These are phyloP conservation scores for Lanistes nyassanus DNA, from an alignment of 1,140 invertebrate genomes.

Conservation along the genomic window DNA sequence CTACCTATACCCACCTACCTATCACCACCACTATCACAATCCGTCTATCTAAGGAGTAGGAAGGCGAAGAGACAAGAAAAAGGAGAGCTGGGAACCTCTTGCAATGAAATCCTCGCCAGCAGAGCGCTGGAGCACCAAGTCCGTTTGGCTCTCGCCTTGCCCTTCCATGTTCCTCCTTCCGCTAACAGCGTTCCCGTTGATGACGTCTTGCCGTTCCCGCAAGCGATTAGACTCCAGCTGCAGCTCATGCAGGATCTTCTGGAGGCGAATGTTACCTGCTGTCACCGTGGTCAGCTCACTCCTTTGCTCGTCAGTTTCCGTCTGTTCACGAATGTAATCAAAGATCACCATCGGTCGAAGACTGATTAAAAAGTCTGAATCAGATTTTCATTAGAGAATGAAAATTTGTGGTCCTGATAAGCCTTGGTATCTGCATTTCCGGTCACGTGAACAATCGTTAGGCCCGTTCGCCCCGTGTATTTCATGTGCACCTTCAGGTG, in stretches of 20 bases:
- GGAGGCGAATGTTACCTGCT: not conserved
- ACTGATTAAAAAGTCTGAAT: no score
- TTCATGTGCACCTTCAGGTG: no score
- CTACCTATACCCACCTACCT: no score
- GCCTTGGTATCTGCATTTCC: no score
- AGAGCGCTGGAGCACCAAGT: constrained; percentile 10
- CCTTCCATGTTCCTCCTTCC: constrained; percentile 1
- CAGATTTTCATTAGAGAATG: no score
- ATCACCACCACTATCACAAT: no score
- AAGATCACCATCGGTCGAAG: no score
- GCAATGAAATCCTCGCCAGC: constrained; percentile 16
- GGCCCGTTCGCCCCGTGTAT: no score
- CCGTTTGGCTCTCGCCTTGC: constrained; percentile 15
- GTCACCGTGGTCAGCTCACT: constrained; percentile 23
- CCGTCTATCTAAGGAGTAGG: not conserved
- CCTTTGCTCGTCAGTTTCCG: constrained; percentile 21
- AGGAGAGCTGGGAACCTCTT: constrained; percentile 18
- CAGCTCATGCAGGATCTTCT: constrained; percentile 23
- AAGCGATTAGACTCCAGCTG: constrained; percentile 20
- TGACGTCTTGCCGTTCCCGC: constrained; percentile 18
- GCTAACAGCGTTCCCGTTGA: not conserved
- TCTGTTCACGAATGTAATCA: not conserved
- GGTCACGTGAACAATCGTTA: no score
- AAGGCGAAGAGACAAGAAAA: not conserved
- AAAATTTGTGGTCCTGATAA: no score